These are phyloP conservation scores for Euwallacea similis DNA, from an alignment of 1,140 invertebrate species.

Conservation along the genomic window DNA sequence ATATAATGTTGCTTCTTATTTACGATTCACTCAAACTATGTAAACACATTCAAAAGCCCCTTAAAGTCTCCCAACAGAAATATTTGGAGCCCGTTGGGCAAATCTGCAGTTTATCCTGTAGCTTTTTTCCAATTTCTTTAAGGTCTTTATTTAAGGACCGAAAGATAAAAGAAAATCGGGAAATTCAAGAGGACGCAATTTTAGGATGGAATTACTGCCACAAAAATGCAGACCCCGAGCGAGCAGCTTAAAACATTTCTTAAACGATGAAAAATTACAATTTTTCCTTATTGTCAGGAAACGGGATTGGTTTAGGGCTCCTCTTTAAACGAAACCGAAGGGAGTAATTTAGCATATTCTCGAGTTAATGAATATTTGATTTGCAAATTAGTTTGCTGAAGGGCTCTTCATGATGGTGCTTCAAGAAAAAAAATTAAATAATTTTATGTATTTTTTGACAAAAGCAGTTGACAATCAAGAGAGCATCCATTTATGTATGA, in stretches of 20 bases:
- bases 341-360: slow-evolving; percentile 5
- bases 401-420: neutral
- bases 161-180: slow-evolving; percentile 22
- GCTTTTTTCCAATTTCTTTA: slow-evolving; percentile 28
- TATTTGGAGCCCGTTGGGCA: slow-evolving; percentile 16
- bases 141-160: slow-evolving; percentile 9
- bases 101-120: slow-evolving; percentile 24
- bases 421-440: too few species aligned
- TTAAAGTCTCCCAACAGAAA: slow-evolving; percentile 3
- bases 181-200: slow-evolving; percentile 1
- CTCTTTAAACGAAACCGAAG: neutral
- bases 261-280: slow-evolving; percentile 9
- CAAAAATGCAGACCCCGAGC: slow-evolving; percentile 6
- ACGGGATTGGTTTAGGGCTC: too few species aligned
- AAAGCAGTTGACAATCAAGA: too few species aligned
- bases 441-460: too few species aligned
- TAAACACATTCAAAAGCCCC: slow-evolving; percentile 12
- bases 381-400: slow-evolving; percentile 6
- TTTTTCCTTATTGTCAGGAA: slow-evolving; percentile 1
- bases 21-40: slow-evolving; percentile 4
- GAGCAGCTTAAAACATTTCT: slow-evolving; percentile 3
- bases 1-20: slow-evolving; percentile 9
- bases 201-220: slow-evolving; percentile 13
- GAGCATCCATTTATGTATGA: too few species aligned
- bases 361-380: slow-evolving; percentile 9